Conservation (phyloP, 2,888 invertebrate species). For the Thymelicus acteon region DNA sequence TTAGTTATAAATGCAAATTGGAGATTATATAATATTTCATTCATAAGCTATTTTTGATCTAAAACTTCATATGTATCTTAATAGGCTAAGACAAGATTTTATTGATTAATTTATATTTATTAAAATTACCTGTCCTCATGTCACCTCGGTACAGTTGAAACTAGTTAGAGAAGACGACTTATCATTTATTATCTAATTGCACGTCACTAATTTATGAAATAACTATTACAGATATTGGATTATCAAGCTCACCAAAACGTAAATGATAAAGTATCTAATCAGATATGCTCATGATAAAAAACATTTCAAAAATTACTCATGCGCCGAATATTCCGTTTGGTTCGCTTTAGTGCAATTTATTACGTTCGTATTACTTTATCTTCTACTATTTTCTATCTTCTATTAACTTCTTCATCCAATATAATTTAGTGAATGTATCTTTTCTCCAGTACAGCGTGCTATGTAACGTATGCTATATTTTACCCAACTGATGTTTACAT, state of each 20-base stretch:
- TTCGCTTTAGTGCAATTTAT: too few relatives aligned
- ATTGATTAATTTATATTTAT: not conserved
- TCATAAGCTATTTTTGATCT: too few relatives aligned
- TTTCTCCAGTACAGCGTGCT: too few relatives aligned
- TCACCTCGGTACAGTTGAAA: slow-evolving; percentile 1
- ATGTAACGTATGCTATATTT: too few relatives aligned
- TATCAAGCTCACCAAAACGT: not conserved
- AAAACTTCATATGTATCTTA: too few relatives aligned
- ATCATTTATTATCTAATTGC: slow-evolving; percentile 25
- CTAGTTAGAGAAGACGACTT: not conserved
- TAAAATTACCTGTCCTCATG: slow-evolving; percentile 22
- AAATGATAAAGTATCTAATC: slow-evolving; percentile 1
- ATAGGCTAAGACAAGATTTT: too few relatives aligned
- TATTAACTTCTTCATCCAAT: too few relatives aligned
- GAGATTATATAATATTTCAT: too few relatives aligned
- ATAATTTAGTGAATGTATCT: too few relatives aligned
- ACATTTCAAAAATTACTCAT: not conserved
- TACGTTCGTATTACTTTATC: slow-evolving; percentile 59
- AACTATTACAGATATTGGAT: slow-evolving; percentile 28
- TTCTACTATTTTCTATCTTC: not conserved
- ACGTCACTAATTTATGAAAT: slow-evolving; percentile 29
- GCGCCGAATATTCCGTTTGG: not conserved
- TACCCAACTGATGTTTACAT: too few relatives aligned
- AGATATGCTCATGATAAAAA: not conserved
- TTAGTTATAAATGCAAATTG: too few relatives aligned